These are phyloP conservation scores for Berghia stephanieae DNA, from an alignment of 1,140 invertebrate species.

Conservation along the genomic window DNA sequence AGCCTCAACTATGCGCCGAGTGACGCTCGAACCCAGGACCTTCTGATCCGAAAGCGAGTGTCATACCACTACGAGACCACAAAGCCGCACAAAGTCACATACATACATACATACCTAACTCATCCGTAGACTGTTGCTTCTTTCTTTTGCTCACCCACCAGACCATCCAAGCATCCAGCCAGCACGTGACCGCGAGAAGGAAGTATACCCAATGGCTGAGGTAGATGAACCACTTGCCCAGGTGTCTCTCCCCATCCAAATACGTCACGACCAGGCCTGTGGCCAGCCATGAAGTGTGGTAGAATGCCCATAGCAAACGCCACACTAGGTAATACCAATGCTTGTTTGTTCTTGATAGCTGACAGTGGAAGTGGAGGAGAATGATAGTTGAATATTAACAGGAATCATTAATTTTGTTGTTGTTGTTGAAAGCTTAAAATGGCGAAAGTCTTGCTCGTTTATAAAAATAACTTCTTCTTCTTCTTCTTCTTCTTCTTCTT, in stretches of 20 bases:
- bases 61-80: too few relatives aligned
- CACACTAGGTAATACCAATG: constrained; percentile 43
- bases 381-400: background rate
- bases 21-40: too few relatives aligned
- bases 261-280: constrained; percentile 37
- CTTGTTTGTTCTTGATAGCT: too few relatives aligned
- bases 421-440: background rate
- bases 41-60: too few relatives aligned
- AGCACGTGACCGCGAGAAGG: constrained; percentile 39
- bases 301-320: constrained; percentile 48
- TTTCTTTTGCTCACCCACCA: too few relatives aligned
- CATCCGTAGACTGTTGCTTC: too few relatives aligned
- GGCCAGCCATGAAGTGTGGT: constrained; percentile 47
- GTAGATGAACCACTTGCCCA: constrained; percentile 52
- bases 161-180: constrained; percentile 46
- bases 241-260: constrained; percentile 36
- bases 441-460: background rate
- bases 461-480: background rate
- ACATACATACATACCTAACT: too few relatives aligned
- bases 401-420: background rate
- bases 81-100: too few relatives aligned
- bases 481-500: background rate
- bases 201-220: constrained; percentile 54
- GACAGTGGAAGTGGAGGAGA: background rate
- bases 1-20: too few relatives aligned